Percentiles rank a stretch among this genome's conserved stretches.
These are phyloP conservation scores for Ameiurus melas DNA, from an alignment of 2,113 vertebrate genomes.

Conservation along the genomic window DNA sequence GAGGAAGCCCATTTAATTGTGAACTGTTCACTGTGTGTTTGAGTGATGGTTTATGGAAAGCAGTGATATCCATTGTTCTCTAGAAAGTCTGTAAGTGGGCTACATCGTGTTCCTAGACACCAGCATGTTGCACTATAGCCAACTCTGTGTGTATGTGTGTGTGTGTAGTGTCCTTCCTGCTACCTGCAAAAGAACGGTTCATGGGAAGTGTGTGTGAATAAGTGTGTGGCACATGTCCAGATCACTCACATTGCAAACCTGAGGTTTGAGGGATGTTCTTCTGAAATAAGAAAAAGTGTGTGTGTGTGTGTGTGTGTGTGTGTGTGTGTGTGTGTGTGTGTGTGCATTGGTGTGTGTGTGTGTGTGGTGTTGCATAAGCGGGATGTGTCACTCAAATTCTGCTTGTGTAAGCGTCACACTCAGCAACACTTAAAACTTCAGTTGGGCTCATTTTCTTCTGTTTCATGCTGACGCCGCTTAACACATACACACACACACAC, in stretches of 20 bases:
- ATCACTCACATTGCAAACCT: background rate
- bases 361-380: background rate
- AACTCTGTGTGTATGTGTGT: background rate
- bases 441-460: slow-evolving; percentile 38
- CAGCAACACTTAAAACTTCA: slow-evolving; percentile 40
- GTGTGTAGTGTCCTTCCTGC: background rate
- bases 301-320: no score
- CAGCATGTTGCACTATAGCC: background rate
- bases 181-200: background rate
- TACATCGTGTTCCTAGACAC: background rate
- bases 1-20: background rate
- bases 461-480: slow-evolving; percentile 31
- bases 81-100: background rate
- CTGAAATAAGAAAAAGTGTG: background rate
- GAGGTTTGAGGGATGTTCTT: background rate
- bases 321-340: background rate
- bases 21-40: background rate
- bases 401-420: slow-evolving; percentile 49
- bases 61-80: background rate
- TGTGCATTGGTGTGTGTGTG: background rate
- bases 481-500: background rate
- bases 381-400: slow-evolving; percentile 41
- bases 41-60: background rate
- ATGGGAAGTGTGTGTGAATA: background rate
- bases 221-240: background rate